Evolutionary conservation across 2,888 invertebrate species (phyloP).

Genomic region (Perizoma flavofasciatum): DNA sequence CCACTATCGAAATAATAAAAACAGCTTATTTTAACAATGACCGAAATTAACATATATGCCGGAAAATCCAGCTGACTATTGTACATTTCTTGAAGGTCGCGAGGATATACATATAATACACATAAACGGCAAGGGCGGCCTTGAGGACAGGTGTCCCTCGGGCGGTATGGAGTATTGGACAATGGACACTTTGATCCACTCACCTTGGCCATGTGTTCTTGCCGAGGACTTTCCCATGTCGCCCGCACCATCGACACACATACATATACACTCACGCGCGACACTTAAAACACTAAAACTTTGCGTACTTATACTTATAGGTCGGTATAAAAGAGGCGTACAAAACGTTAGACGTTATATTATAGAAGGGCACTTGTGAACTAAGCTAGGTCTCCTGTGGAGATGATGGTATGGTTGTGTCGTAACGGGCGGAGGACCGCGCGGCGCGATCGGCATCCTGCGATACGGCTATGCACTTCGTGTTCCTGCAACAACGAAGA

Average conservation of each 20-base stretch:
- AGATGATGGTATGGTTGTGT: slow-evolving; percentile 75
- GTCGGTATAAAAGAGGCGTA: slow-evolving; percentile 81
- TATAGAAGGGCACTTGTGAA: slow-evolving; percentile 80
- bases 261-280: slow-evolving; percentile 72
- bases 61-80: slow-evolving; percentile 19
- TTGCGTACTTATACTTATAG: slow-evolving; percentile 74
- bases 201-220: slow-evolving; percentile 84
- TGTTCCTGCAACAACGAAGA: slow-evolving; percentile 68
- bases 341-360: slow-evolving; percentile 80
- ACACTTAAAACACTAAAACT: slow-evolving; percentile 72
- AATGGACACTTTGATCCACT: slow-evolving; percentile 53
- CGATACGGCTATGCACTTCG: slow-evolving; percentile 64
- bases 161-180: slow-evolving; percentile 41
- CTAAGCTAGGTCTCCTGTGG: slow-evolving; percentile 76
- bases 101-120: slow-evolving; percentile 20
- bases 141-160: slow-evolving; percentile 58
- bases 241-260: slow-evolving; percentile 82
- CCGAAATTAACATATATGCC: neutral
- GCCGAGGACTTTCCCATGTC: slow-evolving; percentile 85
- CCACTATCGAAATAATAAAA: too few relatives aligned
- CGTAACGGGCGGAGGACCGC: slow-evolving; percentile 78
- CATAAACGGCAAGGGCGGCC: slow-evolving; percentile 45
- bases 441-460: slow-evolving; percentile 83
- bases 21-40: too few relatives aligned
- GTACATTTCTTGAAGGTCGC: slow-evolving; percentile 32